Evolutionary conservation across 2,797 vertebrate species (phyloP), one percentile per base, ranked within the genome.

Genomic region (Champsocephalus gunnari): DNA sequence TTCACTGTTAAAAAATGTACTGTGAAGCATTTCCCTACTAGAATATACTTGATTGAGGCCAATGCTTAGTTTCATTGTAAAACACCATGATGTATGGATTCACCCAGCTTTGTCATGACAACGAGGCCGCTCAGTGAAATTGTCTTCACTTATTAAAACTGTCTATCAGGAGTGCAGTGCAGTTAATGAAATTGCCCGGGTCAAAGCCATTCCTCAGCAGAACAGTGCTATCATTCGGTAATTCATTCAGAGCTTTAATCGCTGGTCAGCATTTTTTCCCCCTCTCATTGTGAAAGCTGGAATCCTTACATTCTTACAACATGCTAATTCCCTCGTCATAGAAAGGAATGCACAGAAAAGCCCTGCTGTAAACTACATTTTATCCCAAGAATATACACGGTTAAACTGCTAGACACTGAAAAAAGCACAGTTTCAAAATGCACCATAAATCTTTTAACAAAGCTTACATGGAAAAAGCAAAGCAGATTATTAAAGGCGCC

Each of bases 391-490:
- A 79, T 70, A 49, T 38, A 34, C 32, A 47, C 43, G 61, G 57
- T 81, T 81, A 69, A 75, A 83, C 61, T 12, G 50, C 48, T 7
- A 11, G 32, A 49, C 72, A 43, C n/a, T 10, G 54, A 73, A 34
- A 50, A 75, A 84, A 71, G 57, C 64, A 78, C 55, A 77, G 87
- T 92, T 93, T 91, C 87, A 86, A 87, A 38, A 89, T 88, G 82
- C 80, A 72, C 81, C 79, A 89, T 93, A 90, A 92, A 93, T 94
- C 85, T 94, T 94, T 94, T 91, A 92, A 92, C 90, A 92, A 92
- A 92, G 90, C 82, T 87, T 86, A 88, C 92, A 87, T 80, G 90
- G 88, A 89, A 85, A 92, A 79, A 90, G 87, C 75, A 88, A 84
- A 84, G 78, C 85, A 90, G 79, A 93, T 89, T 94, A 94, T 93